Evolutionary conservation across 30 jellyfish, hydroid and myxozoan species (phyloP), one percentile per base, ranked within the genome.

Genomic region (Mastigias papua): DNA sequence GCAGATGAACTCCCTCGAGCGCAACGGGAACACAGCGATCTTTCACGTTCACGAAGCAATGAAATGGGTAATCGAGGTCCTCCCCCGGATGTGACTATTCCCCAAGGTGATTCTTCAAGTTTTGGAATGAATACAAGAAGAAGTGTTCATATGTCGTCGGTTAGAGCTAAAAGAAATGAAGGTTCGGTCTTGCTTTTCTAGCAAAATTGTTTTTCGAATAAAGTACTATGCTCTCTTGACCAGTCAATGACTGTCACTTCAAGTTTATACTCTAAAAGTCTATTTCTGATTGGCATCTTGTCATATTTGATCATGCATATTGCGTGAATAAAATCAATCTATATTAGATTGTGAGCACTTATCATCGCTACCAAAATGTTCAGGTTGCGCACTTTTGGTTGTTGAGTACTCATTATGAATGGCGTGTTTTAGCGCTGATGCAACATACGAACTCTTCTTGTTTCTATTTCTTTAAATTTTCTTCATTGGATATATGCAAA

Each of bases 41-140:
- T 31, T 19, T 28, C 85, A 25, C 64, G 88, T 27, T 30, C 69
- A 54, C 57, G 81, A 75, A 72, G 86, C 51, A 77, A 78, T 66
- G 98, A 93, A 30, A 35, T 77, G 31, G 86, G 81, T 27, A 73
- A 50, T 23, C 83, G 89, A 27, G 97, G 95, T 1, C 98, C 98
- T 17, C 98, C 93, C n/a, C 98, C 98, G 15, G 98, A 94, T 64
- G 96, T 94, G 51, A 94, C 97, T 10, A 79, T 76, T 27, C 90
- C 92, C 21, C 92, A 89, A 70, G 88, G 88, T 80, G 97, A 80
- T 48, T 70, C 90, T 81, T 80, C 93, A 73, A 85, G 60, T 85
- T 85, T 85, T 70, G 85, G 94, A 50, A 73, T 73, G 82, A 80
- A 71, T 76, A 73, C 92, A 76, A 80, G 93, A 73, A 48, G 97